Evolutionary conservation across 2,888 invertebrate genomes (phyloP).

Genomic region (Cephalotes varians): DNA sequence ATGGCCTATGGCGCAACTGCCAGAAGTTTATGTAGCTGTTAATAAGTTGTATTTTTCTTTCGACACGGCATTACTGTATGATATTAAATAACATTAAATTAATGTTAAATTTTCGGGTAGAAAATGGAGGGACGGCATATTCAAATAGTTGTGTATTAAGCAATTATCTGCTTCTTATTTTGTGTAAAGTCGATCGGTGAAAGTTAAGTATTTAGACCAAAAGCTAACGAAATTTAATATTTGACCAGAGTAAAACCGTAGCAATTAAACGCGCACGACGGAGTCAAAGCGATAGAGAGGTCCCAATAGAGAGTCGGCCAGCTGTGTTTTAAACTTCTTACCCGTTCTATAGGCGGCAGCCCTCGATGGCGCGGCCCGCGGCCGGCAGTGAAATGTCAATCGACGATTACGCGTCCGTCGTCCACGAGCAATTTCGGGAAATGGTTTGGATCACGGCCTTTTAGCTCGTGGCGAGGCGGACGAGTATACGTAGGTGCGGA

Average conservation of each 20-base stretch:
- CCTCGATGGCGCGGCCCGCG: slow-evolving; percentile 47
- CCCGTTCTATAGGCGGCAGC: slow-evolving; percentile 22
- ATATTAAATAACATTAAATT: background rate
- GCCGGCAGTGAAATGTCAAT: slow-evolving; percentile 60
- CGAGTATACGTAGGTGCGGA: slow-evolving; percentile 62
- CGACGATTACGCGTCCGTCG: slow-evolving; percentile 62
- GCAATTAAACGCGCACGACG: slow-evolving; percentile 36
- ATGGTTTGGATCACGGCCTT: slow-evolving; percentile 68
- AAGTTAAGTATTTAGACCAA: no score
- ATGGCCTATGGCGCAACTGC: background rate
- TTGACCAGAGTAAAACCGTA: background rate
- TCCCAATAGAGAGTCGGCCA: slow-evolving; percentile 23
- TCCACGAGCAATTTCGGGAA: slow-evolving; percentile 67
- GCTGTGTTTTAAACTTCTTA: slow-evolving; percentile 63
- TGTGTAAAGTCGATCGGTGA: background rate
- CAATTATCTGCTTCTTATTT: background rate
- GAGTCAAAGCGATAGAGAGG: slow-evolving; percentile 33
- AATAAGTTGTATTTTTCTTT: slow-evolving; percentile 17
- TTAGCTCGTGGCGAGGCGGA: slow-evolving; percentile 54
- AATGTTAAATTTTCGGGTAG: background rate
- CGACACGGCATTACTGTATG: background rate
- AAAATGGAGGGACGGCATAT: no score
- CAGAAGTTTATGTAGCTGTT: background rate
- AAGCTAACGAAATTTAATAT: background rate
- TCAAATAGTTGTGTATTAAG: background rate